A percentile compares a stretch with the other conserved stretches of the same genome.
phyloP scores from a whole-genome alignment of 2,113 vertebrate species.

The Podarcis cretensis region DNA sequence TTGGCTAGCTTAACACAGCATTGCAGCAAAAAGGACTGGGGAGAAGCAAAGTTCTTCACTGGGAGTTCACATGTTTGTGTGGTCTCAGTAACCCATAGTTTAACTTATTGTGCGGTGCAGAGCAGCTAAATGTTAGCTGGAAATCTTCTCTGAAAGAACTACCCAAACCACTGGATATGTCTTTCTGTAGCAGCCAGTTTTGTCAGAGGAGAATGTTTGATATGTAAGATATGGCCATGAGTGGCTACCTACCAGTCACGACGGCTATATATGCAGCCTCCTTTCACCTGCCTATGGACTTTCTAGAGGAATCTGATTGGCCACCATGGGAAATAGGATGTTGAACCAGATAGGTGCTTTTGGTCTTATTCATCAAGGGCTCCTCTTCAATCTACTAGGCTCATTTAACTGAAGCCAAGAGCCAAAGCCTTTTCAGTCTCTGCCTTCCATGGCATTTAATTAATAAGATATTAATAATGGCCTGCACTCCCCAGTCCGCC shows the following conservation, averaged over 20 bases:
- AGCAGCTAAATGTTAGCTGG: no score
- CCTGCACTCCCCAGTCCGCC: not conserved
- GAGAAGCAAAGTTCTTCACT: no score
- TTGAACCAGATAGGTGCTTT: not conserved
- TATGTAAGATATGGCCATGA: not conserved
- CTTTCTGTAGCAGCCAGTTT: not conserved
- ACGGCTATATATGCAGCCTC: not conserved
- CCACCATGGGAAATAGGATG: not conserved
- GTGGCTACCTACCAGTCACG: not conserved
- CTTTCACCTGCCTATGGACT: not conserved
- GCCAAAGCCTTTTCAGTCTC: not conserved
- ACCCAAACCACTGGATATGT: not conserved
- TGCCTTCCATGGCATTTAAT: not conserved
- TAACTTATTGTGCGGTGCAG: no score
- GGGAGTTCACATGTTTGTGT: no score
- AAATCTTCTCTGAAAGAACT: no score
- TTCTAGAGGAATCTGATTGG: not conserved
- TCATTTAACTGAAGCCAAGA: not conserved
- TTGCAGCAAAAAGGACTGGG: not conserved
- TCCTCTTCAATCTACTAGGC: not conserved
- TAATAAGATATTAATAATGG: not conserved
- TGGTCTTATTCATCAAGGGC: not conserved
- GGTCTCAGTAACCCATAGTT: no score
- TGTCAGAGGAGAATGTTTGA: not conserved
- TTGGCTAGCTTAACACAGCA: not conserved